A percentile compares a stretch with the other conserved stretches of the same genome.
These are phyloP conservation scores for Zaprionus davidi DNA, from an alignment of 1,140 invertebrate genomes.

Conservation along the genomic window DNA sequence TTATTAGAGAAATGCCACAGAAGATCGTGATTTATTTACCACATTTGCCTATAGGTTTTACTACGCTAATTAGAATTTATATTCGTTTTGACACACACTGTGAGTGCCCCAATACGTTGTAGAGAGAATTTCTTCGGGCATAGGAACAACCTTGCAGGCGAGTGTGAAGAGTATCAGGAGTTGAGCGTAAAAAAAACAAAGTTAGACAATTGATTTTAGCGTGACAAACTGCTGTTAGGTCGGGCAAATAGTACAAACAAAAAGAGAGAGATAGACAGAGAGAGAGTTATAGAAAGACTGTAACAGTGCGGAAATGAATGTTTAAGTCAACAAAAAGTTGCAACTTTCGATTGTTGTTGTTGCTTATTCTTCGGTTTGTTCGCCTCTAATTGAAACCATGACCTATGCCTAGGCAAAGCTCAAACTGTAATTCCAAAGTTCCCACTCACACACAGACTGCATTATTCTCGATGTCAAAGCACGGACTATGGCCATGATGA, in stretches of 20 bases:
- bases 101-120: neutral
- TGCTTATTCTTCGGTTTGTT: slow-evolving; percentile 20
- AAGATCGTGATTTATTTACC: neutral
- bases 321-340: neutral
- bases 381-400: slow-evolving; percentile 62
- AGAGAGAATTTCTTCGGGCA: neutral
- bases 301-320: neutral
- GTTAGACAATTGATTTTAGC: slow-evolving; percentile 16
- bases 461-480: neutral
- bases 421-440: slow-evolving; percentile 25
- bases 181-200: neutral
- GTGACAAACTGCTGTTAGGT: slow-evolving; percentile 35
- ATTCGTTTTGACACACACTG: neutral
- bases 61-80: neutral
- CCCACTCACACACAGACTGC: neutral
- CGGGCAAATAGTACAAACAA: neutral
- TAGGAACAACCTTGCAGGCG: neutral
- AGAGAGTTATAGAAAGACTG: neutral
- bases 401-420: slow-evolving; percentile 59
- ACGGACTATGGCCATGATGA: slow-evolving; percentile 27
- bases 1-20: neutral
- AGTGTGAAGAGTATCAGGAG: slow-evolving; percentile 10
- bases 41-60: neutral
- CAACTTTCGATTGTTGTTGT: slow-evolving; percentile 34
- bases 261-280: neutral